Evolutionary conservation across 2,888 invertebrate species (phyloP), one percentile per base, ranked within the genome.

Genomic region (Eretmocerus hayati): DNA sequence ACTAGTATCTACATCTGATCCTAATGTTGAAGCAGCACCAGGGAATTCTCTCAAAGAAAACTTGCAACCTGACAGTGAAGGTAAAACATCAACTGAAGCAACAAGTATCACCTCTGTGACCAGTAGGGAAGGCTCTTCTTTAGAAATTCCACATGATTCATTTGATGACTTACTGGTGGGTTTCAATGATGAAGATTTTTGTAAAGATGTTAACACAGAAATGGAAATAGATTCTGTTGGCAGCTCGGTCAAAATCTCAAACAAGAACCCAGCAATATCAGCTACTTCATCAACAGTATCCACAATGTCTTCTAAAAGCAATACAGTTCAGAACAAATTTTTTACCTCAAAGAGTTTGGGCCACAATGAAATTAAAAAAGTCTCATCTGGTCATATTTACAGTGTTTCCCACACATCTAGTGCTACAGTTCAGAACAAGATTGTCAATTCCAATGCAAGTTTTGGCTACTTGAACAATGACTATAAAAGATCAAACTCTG

Each of bases 61-160:
- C 42, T 11, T 22, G 5, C 39, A 46, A 11, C 18, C 39, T 32
- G n/a, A n/a, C n/a, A n/a, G n/a, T n/a, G 8, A 26, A 6, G 31
- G 22, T 15, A 42, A 20, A 11, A 9, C 26, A 9, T 9, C 26
- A 26, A 9, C 11, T 11, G 26, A 26, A 9, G 11, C 26, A 26
- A 6, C 26, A 6, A 26, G 26, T 26, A 11, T 6, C 6, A 26
- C 11, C 11, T 6, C 11, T 9, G 11, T 26, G 6, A 26, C 13
- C 21, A 44, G 37, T 9, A 51, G 49, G 22, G 36, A 5, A 32
- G 47, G 52, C 15, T 52, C 51, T 8, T 53, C 53, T 4, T 40
- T 50, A 26, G 49, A 46, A 42, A 50, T 56, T 16, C 54, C 56
- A 4, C 53, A 56, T 46, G 56, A 56, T 46, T 56, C 54, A 4